Percentiles rank a stretch among this genome's conserved stretches.
Conservation (phyloP, 1,140 invertebrate species). For the Berghia stephanieae region DNA sequence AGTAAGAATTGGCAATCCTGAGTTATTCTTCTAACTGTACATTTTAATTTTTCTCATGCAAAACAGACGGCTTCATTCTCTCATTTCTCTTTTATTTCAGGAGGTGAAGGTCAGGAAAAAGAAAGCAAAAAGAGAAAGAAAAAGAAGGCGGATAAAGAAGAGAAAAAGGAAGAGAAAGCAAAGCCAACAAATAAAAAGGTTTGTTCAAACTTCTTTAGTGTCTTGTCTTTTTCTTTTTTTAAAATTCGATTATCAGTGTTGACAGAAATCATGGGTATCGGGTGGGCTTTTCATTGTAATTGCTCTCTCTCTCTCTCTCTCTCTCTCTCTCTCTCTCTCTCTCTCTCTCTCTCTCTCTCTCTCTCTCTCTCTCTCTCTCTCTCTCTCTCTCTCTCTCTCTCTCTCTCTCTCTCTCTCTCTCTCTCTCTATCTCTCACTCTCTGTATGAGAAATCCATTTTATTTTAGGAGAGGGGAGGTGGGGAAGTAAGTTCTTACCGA, state of each 20-base stretch:
- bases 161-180: conserved; percentile 52
- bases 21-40: background rate
- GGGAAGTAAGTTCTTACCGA: background rate
- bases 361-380: background rate
- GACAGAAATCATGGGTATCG: background rate
- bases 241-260: background rate
- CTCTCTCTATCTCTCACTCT: too few species aligned
- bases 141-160: conserved; percentile 54
- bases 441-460: background rate
- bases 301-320: background rate
- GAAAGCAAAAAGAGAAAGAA: conserved; percentile 46
- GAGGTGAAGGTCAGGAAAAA: conserved; percentile 35
- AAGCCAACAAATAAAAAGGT: conserved; percentile 62
- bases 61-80: background rate
- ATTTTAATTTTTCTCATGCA: background rate
- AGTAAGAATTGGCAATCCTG: background rate
- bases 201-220: background rate
- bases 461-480: background rate
- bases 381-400: background rate
- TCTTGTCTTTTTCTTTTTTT: background rate
- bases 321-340: background rate
- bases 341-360: background rate
- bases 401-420: too few species aligned
- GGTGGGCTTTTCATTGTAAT: background rate
- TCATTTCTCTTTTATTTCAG: background rate